Evolutionary conservation across 1,140 invertebrate species (phyloP).

Genomic region (Phthorimaea operculella): DNA sequence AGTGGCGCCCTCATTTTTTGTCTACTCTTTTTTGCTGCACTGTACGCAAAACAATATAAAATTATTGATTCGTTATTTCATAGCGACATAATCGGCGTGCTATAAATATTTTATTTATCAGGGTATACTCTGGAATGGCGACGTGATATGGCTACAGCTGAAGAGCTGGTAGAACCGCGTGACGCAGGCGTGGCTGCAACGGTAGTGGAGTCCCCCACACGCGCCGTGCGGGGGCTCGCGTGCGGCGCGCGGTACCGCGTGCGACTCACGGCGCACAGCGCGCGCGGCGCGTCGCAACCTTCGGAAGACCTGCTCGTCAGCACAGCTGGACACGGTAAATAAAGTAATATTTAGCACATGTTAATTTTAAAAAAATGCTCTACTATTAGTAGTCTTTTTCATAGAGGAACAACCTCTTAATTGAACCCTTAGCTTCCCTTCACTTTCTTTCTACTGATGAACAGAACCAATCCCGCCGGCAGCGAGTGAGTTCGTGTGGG

Average conservation of each 20-base stretch:
- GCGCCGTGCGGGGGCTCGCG: conserved; percentile 62
- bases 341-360: too few relatives aligned
- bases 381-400: too few relatives aligned
- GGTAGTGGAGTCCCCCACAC: conserved; percentile 48
- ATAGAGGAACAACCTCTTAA: too few relatives aligned
- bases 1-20: too few relatives aligned
- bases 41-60: too few relatives aligned
- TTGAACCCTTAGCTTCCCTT: too few relatives aligned
- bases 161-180: conserved; percentile 44
- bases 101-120: too few relatives aligned
- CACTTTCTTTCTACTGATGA: conserved; percentile 21
- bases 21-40: too few relatives aligned
- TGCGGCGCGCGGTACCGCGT: conserved; percentile 81
- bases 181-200: conserved; percentile 77
- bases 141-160: conserved; percentile 21
- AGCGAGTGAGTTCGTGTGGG: conserved; percentile 72
- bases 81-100: too few relatives aligned
- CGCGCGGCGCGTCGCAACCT: conserved; percentile 77
- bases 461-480: conserved; percentile 72
- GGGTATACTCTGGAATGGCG: conserved; percentile 47
- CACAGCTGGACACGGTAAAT: conserved; percentile 71
- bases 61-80: too few relatives aligned
- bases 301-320: conserved; percentile 74
- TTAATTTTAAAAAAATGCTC: too few relatives aligned
- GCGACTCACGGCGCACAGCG: conserved; percentile 77